Percentiles rank a stretch among this genome's conserved stretches.
phyloP scores from a whole-genome alignment of 2,888 invertebrate species.

The Spisula subtruncata region DNA sequence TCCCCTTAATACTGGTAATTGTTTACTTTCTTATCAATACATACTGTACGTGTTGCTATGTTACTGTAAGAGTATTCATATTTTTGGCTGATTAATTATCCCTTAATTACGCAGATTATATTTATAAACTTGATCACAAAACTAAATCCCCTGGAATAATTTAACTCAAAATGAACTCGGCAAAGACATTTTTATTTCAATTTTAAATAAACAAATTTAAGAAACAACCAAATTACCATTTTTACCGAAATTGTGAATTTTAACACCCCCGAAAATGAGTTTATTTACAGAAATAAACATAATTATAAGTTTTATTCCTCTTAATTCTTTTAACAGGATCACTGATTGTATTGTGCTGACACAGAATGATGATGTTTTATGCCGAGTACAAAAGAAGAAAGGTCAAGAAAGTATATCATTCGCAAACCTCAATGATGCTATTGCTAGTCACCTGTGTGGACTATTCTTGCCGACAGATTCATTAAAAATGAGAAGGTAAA shows the following conservation, averaged over 20 bases:
- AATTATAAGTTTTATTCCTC: background rate
- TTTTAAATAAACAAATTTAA: background rate
- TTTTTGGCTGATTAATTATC: too few relatives aligned
- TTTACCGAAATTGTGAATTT: too few relatives aligned
- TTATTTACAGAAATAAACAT: too few relatives aligned
- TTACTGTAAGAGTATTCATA: too few relatives aligned
- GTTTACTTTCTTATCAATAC: too few relatives aligned
- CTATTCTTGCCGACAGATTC: conserved; percentile 85
- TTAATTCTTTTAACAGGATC: conserved; percentile 72
- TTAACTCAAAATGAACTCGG: too few relatives aligned
- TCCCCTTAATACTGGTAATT: too few relatives aligned
- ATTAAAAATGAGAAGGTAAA: conserved; percentile 79
- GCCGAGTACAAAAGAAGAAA: conserved; percentile 73
- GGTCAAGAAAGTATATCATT: conserved; percentile 76
- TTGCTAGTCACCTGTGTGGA: conserved; percentile 83
- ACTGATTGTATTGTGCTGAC: conserved; percentile 84
- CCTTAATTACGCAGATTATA: too few relatives aligned
- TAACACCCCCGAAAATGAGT: too few relatives aligned
- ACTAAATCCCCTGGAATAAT: background rate
- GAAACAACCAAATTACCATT: background rate
- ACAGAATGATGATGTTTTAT: conserved; percentile 84
- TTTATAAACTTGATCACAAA: too few relatives aligned
- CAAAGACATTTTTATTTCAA: too few relatives aligned
- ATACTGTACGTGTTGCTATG: too few relatives aligned
- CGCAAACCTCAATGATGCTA: conserved; percentile 81